Conservation (phyloP, 2,113 vertebrate species). For the Gnathonemus echidnorhynchus region DNA sequence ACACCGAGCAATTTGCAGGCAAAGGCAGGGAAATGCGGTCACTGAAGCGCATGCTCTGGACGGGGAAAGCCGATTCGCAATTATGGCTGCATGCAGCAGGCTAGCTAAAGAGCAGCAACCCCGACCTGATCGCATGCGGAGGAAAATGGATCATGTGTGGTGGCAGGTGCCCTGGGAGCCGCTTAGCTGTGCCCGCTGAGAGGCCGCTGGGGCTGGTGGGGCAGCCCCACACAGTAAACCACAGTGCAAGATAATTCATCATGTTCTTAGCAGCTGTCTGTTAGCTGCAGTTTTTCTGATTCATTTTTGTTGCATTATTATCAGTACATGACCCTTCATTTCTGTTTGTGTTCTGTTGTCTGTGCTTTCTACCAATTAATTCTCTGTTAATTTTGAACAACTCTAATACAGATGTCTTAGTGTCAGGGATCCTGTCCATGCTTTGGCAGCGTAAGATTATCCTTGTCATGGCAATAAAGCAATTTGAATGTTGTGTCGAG, state of each 20-base stretch:
- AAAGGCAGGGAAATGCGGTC: not conserved
- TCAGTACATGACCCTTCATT: not conserved
- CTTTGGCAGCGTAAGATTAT: not conserved
- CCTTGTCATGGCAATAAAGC: not conserved
- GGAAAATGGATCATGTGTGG: slow-evolving; percentile 2
- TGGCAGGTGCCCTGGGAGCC: not conserved
- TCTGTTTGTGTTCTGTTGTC: not conserved
- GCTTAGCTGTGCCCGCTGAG: not conserved
- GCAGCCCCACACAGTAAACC: not conserved
- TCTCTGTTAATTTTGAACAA: not conserved
- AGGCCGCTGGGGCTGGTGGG: not conserved
- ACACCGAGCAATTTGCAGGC: not conserved
- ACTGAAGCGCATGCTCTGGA: not conserved
- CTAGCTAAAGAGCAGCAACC: not conserved
- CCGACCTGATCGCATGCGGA: not conserved
- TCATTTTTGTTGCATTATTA: not conserved
- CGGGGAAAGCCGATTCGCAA: not conserved
- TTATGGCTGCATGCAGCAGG: not conserved
- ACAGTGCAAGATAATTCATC: not conserved
- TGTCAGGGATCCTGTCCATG: not conserved
- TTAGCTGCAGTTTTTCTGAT: not conserved
- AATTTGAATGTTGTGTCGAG: not conserved
- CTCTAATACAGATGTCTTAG: not conserved
- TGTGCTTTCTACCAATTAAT: not conserved
- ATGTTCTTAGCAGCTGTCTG: not conserved